phyloP scores from a whole-genome alignment of 2,797 vertebrate genomes.

The Bradypodion pumilum region DNA sequence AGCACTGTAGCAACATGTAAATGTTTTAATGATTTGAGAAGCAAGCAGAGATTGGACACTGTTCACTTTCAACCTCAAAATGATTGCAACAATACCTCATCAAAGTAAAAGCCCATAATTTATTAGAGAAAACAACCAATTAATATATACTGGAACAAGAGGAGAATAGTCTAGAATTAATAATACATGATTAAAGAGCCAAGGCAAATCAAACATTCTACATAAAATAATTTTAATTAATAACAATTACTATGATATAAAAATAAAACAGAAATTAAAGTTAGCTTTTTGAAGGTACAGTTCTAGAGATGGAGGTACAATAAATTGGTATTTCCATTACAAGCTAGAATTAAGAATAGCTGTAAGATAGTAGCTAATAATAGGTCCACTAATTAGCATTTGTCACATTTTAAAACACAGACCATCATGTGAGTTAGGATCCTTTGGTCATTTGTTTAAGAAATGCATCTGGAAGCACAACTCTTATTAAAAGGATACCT shows the following conservation, averaged over 20 bases:
- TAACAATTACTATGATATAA: constrained; percentile 78
- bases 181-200: constrained; percentile 96
- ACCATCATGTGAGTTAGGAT: constrained; percentile 75
- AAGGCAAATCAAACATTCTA: constrained; percentile 90
- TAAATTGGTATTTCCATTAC: constrained; percentile 45
- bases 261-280: constrained; percentile 45
- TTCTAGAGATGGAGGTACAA: constrained; percentile 18
- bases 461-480: constrained; percentile 69
- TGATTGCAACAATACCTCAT: constrained; percentile 97
- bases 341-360: constrained; percentile 66
- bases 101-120: constrained; percentile 98
- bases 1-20: constrained; percentile 85
- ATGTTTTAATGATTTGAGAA: constrained; percentile 90
- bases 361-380: constrained; percentile 75
- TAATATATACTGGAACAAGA: constrained; percentile 93
- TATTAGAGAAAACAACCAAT: constrained; percentile 99
- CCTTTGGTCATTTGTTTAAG: constrained; percentile 67
- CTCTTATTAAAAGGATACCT: constrained; percentile 56
- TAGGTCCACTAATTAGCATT: constrained; percentile 77
- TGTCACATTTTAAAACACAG: constrained; percentile 81
- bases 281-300: constrained; percentile 70
- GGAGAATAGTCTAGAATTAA: constrained; percentile 85
- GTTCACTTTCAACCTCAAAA: constrained; percentile 86
- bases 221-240: constrained; percentile 83
- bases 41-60: constrained; percentile 88